Evolutionary conservation across 1,140 invertebrate genomes (phyloP).

Genomic region (Leptinotarsa defecta): DNA sequence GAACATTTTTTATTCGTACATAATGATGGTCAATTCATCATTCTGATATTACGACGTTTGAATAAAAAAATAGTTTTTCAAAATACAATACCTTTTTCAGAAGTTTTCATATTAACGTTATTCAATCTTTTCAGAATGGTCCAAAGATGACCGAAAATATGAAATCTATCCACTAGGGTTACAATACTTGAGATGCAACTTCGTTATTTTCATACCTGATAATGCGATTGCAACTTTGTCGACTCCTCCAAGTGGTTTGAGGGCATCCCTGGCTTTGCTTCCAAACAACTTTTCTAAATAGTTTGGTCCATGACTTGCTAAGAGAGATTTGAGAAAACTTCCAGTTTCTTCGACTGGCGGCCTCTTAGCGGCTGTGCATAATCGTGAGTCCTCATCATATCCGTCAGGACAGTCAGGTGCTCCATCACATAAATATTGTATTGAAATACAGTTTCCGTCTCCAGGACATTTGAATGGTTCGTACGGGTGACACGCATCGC

Average conservation of each 20-base stretch:
- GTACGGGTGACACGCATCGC: slow-evolving; percentile 79
- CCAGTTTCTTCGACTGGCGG: slow-evolving; percentile 95
- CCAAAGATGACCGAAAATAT: no score
- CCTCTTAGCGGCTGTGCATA: slow-evolving; percentile 95
- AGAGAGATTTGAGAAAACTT: slow-evolving; percentile 88
- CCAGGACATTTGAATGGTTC: slow-evolving; percentile 95
- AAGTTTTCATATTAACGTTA: no score
- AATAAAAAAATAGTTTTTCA: no score
- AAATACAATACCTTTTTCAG: no score
- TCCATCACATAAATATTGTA: slow-evolving; percentile 93
- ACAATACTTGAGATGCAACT: no score
- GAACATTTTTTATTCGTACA: no score
- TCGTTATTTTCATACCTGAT: slow-evolving; percentile 69
- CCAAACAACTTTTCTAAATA: slow-evolving; percentile 96
- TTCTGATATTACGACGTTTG: no score
- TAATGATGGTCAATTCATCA: no score
- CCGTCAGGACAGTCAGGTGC: slow-evolving; percentile 93
- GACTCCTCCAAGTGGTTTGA: slow-evolving; percentile 88
- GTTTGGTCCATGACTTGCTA: slow-evolving; percentile 93
- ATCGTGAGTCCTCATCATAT: slow-evolving; percentile 83
- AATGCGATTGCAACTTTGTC: slow-evolving; percentile 93
- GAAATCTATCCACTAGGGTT: no score
- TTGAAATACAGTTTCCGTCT: slow-evolving; percentile 89
- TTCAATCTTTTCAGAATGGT: no score
- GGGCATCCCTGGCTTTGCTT: slow-evolving; percentile 86